phyloP scores from a whole-genome alignment of 2,888 invertebrate species.

The Ganaspis brasiliensis region DNA sequence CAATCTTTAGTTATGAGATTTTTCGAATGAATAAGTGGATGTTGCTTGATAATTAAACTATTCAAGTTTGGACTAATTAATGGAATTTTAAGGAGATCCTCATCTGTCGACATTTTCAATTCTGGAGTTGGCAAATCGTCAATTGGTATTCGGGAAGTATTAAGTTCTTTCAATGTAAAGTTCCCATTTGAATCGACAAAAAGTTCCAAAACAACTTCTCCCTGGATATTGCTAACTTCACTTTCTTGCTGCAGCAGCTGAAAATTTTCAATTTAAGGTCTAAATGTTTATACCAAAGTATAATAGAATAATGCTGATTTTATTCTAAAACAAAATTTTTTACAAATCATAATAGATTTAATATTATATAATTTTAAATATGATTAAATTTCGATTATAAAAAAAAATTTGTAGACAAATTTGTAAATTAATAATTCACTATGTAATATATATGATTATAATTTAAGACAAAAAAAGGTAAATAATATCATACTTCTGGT shows the following conservation, averaged over 20 bases:
- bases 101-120: neutral
- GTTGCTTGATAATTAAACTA: neutral
- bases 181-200: neutral
- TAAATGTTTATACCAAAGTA: slow-evolving; percentile 1
- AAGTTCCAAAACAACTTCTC: neutral
- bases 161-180: neutral
- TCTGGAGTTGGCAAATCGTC: neutral
- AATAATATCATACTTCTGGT: too few species aligned
- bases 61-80: neutral
- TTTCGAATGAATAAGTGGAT: neutral
- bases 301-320: neutral
- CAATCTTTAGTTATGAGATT: neutral
- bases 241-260: neutral
- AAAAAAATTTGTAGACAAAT: neutral
- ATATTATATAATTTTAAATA: neutral
- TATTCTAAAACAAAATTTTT: neutral
- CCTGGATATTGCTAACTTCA: neutral
- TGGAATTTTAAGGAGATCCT: neutral
- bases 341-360: neutral
- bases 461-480: too few species aligned
- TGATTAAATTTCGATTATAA: neutral
- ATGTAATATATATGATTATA: too few species aligned
- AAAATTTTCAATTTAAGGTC: neutral
- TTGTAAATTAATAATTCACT: neutral
- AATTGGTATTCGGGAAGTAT: neutral